Percentiles rank a stretch among this genome's conserved stretches.
phyloP scores from a whole-genome alignment of 2,797 vertebrate species.

The Sphaeramia orbicularis region DNA sequence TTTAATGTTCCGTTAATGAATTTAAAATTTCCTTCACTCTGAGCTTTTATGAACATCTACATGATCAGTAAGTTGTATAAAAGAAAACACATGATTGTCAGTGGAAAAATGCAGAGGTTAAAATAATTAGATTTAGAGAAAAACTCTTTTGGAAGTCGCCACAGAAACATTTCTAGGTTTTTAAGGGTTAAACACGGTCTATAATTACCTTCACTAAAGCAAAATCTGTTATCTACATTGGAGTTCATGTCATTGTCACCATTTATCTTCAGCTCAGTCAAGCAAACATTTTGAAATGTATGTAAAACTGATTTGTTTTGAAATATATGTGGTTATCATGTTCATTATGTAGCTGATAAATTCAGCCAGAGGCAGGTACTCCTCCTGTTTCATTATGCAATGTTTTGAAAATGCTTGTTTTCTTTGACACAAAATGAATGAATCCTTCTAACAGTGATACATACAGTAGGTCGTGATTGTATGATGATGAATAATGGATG shows the following conservation, averaged over 20 bases:
- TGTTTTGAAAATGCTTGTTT: conserved; percentile 30
- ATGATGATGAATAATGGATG: conserved; percentile 15
- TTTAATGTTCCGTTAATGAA: no score
- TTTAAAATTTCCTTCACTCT: no score
- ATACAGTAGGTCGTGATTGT: conserved; percentile 13
- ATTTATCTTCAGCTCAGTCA: not conserved
- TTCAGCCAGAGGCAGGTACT: conserved; percentile 27
- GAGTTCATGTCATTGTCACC: not conserved
- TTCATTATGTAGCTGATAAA: conserved; percentile 36
- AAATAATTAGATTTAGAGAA: no score
- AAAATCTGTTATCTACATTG: no score
- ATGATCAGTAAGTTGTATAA: no score
- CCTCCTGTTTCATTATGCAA: conserved; percentile 28
- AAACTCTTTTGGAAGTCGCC: no score
- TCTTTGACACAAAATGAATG: conserved; percentile 6
- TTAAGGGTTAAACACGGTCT: conserved; percentile 1
- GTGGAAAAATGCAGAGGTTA: no score
- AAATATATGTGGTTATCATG: conserved; percentile 13
- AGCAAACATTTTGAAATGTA: not conserved
- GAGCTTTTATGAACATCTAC: no score
- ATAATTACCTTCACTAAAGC: not conserved
- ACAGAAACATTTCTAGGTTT: no score
- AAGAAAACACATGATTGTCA: no score
- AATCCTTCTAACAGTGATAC: conserved; percentile 18
- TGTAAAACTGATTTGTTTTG: not conserved